A percentile compares a stretch with the other conserved stretches of the same genome.
Evolutionary conservation across 1,140 invertebrate genomes (phyloP).

Genomic region (Trichoplusia ni): DNA sequence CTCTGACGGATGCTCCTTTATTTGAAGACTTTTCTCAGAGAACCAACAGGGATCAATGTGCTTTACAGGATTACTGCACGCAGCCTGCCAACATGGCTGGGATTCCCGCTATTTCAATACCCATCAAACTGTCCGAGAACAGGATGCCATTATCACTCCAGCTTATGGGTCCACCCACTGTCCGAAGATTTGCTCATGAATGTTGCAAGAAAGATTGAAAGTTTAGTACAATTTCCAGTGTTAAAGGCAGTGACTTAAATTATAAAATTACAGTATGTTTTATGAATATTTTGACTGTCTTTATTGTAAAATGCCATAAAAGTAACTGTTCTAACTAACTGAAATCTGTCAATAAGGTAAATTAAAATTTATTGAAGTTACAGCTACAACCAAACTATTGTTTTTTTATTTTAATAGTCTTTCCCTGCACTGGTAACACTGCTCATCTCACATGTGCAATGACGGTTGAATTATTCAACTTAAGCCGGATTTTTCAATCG

Average conservation of each 20-base stretch:
- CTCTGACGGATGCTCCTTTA: constrained; percentile 90
- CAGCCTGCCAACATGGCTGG: constrained; percentile 98
- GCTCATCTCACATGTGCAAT: no score
- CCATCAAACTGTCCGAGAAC: constrained; percentile 89
- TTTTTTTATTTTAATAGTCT: no score
- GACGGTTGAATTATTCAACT: no score
- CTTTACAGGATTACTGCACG: constrained; percentile 96
- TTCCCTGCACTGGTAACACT: no score
- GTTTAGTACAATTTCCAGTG: constrained; percentile 87
- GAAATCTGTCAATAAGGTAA: no score
- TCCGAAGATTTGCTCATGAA: constrained; percentile 90
- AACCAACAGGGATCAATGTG: constrained; percentile 93
- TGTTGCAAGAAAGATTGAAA: constrained; percentile 93
- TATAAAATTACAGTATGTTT: background rate
- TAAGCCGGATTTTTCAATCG: no score
- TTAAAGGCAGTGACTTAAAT: no score
- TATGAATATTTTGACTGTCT: background rate
- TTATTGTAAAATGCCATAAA: background rate
- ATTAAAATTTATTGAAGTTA: no score
- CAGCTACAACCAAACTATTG: no score
- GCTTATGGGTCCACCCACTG: constrained; percentile 92
- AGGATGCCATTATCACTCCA: constrained; percentile 95
- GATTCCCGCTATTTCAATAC: constrained; percentile 94
- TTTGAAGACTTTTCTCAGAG: constrained; percentile 90
- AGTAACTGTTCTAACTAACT: no score